A percentile compares a stretch with the other conserved stretches of the same genome.
phyloP scores from a whole-genome alignment of 2,113 vertebrate species.

The Quiscalus mexicanus region DNA sequence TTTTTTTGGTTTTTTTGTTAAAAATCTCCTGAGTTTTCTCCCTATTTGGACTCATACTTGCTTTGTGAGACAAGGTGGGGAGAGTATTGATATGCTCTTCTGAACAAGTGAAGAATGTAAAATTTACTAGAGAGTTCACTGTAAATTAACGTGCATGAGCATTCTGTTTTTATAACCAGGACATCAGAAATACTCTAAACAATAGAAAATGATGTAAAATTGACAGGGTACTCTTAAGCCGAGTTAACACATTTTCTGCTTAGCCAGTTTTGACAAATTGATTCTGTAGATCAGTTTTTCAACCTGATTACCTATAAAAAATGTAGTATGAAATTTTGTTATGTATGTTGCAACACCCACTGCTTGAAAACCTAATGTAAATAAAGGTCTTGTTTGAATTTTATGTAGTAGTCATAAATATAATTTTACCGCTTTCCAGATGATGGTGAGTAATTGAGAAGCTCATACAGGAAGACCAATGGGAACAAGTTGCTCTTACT shows the following conservation, averaged over 20 bases:
- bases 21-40: not conserved
- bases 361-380: conserved; percentile 47
- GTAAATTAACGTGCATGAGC: conserved; percentile 29
- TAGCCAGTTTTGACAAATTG: conserved; percentile 37
- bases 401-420: conserved; percentile 18
- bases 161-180: conserved; percentile 29
- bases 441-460: not conserved
- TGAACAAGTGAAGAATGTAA: not conserved
- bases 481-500: not conserved
- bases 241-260: not conserved
- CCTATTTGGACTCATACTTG: not conserved
- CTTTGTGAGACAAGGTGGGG: not conserved
- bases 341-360: conserved; percentile 28
- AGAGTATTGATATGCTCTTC: not conserved
- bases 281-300: conserved; percentile 35
- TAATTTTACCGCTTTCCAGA: not conserved
- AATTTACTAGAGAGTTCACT: conserved; percentile 11
- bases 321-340: conserved; percentile 27
- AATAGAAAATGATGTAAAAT: not conserved
- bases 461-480: not conserved
- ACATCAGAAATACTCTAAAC: not conserved
- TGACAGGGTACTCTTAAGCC: not conserved
- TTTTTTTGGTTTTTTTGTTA: not conserved
- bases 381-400: conserved; percentile 59
- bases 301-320: conserved; percentile 31